Evolutionary conservation across 2,113 vertebrate species (phyloP).

Genomic region (Narcine bancroftii): DNA sequence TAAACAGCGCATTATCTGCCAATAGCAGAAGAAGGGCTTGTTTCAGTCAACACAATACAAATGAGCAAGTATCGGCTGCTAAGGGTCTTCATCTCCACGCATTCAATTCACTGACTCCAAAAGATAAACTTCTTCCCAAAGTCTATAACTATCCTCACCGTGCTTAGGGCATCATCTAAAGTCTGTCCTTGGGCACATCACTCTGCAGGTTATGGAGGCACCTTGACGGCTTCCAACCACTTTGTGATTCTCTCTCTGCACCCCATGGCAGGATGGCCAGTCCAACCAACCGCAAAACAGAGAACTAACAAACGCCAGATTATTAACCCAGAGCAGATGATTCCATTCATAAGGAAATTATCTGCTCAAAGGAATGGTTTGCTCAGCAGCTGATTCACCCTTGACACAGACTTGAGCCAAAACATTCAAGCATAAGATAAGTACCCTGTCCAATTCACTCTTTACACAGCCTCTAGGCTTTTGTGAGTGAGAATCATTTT

Average conservation of each 20-base stretch:
- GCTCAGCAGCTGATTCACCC: not conserved
- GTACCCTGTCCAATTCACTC: not conserved
- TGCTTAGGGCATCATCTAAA: not conserved
- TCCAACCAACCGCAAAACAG: not conserved
- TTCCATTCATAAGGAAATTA: too few species aligned
- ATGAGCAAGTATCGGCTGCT: too few species aligned
- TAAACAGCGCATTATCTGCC: too few species aligned
- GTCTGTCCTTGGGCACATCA: not conserved
- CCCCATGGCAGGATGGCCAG: not conserved
- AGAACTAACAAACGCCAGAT: not conserved
- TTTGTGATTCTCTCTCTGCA: not conserved
- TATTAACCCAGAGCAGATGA: not conserved
- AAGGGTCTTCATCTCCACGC: too few species aligned
- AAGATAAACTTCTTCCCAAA: too few species aligned
- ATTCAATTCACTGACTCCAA: too few species aligned
- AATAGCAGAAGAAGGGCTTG: too few species aligned
- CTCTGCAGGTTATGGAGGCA: too few species aligned
- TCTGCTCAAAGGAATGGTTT: not conserved
- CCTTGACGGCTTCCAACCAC: too few species aligned
- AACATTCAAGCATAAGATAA: not conserved
- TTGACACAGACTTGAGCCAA: not conserved
- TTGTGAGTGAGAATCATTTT: not conserved
- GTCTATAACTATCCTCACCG: not conserved
- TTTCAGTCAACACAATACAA: too few species aligned
- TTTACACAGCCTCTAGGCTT: not conserved